Base-by-base conservation (phyloP, 2,797 vertebrate genomes). In the Eospalax fontanierii region DNA sequence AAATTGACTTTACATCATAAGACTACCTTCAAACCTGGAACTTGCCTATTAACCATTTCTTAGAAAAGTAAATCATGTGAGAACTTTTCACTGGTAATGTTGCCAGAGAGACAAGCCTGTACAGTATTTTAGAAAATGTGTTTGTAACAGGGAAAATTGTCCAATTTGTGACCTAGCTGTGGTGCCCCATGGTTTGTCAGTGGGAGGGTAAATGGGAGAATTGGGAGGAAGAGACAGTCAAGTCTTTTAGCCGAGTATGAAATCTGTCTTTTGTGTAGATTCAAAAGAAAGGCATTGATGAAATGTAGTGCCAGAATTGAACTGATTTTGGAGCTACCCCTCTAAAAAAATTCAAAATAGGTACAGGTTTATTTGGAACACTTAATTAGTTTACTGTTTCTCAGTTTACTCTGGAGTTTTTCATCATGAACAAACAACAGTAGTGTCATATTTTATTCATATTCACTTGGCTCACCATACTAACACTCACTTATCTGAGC, bases 301-400 rank as follows among this genome's bases (percentile, higher is more conserved):
- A 89, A 88, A 79, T 28, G 0, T 57, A 0, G 5, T 79, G 16
- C 54, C 38, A 74, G 93, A 78, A 81, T 61, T 86, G 24, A 26
- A 12, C 33, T 80, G n/a, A 75, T 65, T 30, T 6, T 89, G 26
- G 70, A 26, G 8, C 14, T 15, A 83, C 65, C 4, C 54, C 40
- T n/a, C 10, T 38, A 12, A 21, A 40, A 89, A 91, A 89, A 63
- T 46, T 93, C 59, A 95, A 70, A 90, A 86, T 11, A 88, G 40
- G 50, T 50, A 91, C 79, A 3, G 0, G 1, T 1, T 71, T 93
- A 43, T 61, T 86, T 9, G 54, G 16, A 71, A 88, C 26, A 57
- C 6, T 66, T 43, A 50, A 76, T 87, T 90, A 71, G 85, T 93
- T 88, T 61, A 59, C 75, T 95, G 50, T 87, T 96, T 92, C 95